Conservation (phyloP, 2,888 invertebrate genomes). For the Hyalella azteca region DNA sequence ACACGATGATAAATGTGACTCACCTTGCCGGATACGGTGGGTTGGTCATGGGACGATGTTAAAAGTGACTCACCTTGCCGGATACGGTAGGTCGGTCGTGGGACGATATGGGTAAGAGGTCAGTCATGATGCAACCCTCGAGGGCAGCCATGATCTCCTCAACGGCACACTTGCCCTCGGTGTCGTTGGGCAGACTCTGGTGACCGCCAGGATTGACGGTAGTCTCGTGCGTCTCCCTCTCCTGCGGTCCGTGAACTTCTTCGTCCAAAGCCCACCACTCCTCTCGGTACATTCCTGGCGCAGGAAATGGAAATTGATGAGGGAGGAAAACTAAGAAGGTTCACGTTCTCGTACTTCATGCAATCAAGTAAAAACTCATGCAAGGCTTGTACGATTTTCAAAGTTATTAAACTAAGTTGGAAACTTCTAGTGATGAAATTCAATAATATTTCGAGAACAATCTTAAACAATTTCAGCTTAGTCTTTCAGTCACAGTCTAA, state of each 20-base stretch:
- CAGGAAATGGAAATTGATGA: neutral
- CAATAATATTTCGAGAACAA: too few relatives aligned
- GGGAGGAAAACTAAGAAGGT: too few relatives aligned
- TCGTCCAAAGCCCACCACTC: slow-evolving; percentile 59
- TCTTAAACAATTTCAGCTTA: too few relatives aligned
- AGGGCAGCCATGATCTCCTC: slow-evolving; percentile 79
- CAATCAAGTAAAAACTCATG: too few relatives aligned
- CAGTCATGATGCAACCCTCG: slow-evolving; percentile 87
- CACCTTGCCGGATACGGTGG: neutral
- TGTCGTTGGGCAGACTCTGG: slow-evolving; percentile 60
- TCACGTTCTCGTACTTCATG: too few relatives aligned
- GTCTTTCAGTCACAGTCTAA: too few relatives aligned
- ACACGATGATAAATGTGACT: neutral
- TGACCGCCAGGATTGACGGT: slow-evolving; percentile 54
- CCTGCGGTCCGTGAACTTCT: slow-evolving; percentile 35
- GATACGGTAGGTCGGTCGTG: slow-evolving; percentile 86
- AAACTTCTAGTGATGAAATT: too few relatives aligned
- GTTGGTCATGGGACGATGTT: too few relatives aligned
- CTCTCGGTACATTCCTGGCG: slow-evolving; percentile 61
- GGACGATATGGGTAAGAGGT: slow-evolving; percentile 83
- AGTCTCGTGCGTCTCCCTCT: slow-evolving; percentile 47
- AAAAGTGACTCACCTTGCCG: slow-evolving; percentile 78
- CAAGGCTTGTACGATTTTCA: too few relatives aligned
- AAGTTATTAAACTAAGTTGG: too few relatives aligned
- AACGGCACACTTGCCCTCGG: slow-evolving; percentile 69